Conservation (phyloP, 2,888 invertebrate species). For the Harpagoxenus sublaevis region DNA sequence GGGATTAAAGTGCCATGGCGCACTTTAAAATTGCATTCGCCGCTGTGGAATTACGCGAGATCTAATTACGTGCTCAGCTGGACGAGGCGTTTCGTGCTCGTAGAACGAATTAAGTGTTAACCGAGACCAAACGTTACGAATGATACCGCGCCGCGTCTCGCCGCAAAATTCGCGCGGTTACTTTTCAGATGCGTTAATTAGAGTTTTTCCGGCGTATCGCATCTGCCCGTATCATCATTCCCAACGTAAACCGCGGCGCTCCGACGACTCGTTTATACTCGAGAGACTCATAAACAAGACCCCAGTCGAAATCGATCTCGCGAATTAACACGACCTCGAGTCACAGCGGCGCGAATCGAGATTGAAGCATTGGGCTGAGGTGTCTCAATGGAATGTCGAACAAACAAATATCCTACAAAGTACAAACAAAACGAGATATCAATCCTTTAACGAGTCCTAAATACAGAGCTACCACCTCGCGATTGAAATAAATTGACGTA, state of each 20-base stretch:
- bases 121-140: not conserved
- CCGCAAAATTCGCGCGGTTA: not conserved
- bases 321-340: slow-evolving; percentile 17
- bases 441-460: not conserved
- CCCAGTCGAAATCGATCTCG: slow-evolving; percentile 8
- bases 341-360: not conserved
- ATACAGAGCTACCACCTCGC: not conserved
- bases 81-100: slow-evolving; percentile 34
- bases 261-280: not conserved
- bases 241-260: not conserved
- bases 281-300: slow-evolving; percentile 8
- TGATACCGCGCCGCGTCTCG: not conserved
- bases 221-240: not conserved
- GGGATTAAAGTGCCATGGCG: slow-evolving; percentile 14
- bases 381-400: not conserved
- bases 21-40: slow-evolving; percentile 21
- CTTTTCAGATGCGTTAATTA: slow-evolving; percentile 23
- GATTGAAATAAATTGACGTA: not conserved
- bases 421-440: not conserved
- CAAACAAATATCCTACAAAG: not conserved
- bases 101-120: slow-evolving; percentile 24
- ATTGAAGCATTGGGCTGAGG: not conserved
- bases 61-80: slow-evolving; percentile 45
- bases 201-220: not conserved
- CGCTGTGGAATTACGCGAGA: slow-evolving; percentile 36